Base-by-base conservation (phyloP, 2,888 invertebrate species). In the Xylophagus ater region DNA sequence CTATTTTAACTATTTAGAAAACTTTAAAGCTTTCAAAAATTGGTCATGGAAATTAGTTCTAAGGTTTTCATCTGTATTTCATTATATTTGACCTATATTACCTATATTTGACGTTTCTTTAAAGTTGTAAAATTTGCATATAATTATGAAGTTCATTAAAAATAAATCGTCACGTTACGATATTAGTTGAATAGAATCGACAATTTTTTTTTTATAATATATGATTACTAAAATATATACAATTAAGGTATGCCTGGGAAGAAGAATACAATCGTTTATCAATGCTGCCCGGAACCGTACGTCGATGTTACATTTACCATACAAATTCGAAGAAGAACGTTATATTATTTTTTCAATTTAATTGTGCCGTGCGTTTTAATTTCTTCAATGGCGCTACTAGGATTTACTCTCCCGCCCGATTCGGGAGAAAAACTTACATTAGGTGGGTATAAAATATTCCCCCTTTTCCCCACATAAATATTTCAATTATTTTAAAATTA, bases 311-410 rank as follows among this genome's bases (percentile, higher is more conserved):
- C 96, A 25, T 97, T 94, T 70, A 89, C 87, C 52, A 90, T 98
- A 65, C 87, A 88, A 72, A 92, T 98, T 58, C 78, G 96, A 53
- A 76, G 97, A 61, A 76, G 96, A 58, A 96, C 96, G 34, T 74
- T 97, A 57, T 97, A 96, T 76, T 97, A 97, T 73, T 94, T 94
- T 72, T 93, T 97, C 79, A 98, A 98, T 74, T 80, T 98, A 68
- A 96, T 98, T 68, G 92, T 97, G 59, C 98, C 97, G 53, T 96
- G 96, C 67, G 90, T 97, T 59, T 80, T 98, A 59, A 97, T 98
- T 65, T 92, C 96, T 48, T 92, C 94, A 53, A 94, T 97, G 89
- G 94, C 96, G 53, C 79, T 98, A 53, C 76, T 98, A 57, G 93
- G 96, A 52, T 98, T 98, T 73, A 92, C 94, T 50, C 73, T 98